Evolutionary conservation across 2,888 invertebrate species (phyloP), one percentile per base, ranked within the genome.

Genomic region (Chrysotoxum bicinctum): DNA sequence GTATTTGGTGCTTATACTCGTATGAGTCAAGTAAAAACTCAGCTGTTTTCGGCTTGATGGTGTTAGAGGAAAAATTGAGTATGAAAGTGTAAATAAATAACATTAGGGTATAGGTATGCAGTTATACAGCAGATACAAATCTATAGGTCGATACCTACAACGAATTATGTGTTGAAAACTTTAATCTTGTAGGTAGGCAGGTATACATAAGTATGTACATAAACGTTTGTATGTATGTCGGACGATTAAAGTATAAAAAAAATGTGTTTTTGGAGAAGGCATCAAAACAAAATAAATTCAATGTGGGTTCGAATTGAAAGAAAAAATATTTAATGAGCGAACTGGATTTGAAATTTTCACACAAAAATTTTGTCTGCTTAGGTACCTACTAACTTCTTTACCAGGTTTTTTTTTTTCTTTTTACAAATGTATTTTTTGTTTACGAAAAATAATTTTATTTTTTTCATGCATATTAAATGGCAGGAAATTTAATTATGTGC

Each of bases 211-310:
- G 16, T 14, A 37, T 9, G 23, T 16, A 35, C 3, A 58, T 19
- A 7, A 3, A 35, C 37, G n/a, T n/a, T n/a, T n/a, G n/a, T n/a
- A 37, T 14, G 16, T 19, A 64, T 43, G 30, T 26, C 16, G 35
- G 1, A 21, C 64, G 48, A 50, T 50, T 66, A 35, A 64, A 30
- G n/a, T 16, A n/a, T 14, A 37, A 32, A 32, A 26, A 43, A 37
- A 23, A 23, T 35, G 21, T 73, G 40, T 52, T 23, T 23, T 62
- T 26, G 37, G 37, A 14, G 19, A 52, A 60, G 12, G 50, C 50
- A 58, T 69, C 50, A 62, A 77, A 70, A 77, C 62, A 72, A 64
- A 78, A 54, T 64, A 35, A 77, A 37, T 69, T 52, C 8, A 19
- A 21, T 43, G 43, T 64, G 30, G 64, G 64, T 32, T 45, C 48